Conservation (phyloP, 2,113 vertebrate genomes). For the Neolamprologus ventralis region DNA sequence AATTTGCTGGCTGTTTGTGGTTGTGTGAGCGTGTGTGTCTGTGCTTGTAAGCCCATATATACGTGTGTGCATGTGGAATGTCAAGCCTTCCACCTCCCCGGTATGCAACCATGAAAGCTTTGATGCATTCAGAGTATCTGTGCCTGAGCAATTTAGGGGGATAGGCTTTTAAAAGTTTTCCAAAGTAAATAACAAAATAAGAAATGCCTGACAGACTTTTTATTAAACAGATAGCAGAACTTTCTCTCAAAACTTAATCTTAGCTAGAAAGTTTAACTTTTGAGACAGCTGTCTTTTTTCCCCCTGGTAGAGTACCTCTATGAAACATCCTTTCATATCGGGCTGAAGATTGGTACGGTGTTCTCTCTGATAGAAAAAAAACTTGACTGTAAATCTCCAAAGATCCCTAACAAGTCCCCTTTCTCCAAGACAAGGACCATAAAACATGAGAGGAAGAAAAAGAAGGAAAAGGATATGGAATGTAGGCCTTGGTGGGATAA, state of each 20-base stretch:
- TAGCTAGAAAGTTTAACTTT: conserved; percentile 44
- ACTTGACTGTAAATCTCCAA: conserved; percentile 62
- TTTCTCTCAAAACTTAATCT: conserved; percentile 43
- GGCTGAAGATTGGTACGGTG: conserved; percentile 50
- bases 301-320: conserved; percentile 29
- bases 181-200: conserved; percentile 60
- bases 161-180: conserved; percentile 58
- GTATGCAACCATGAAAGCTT: conserved; percentile 44
- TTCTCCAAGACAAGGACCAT: conserved; percentile 62
- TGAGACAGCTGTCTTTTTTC: conserved; percentile 41
- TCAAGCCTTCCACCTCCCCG: conserved; percentile 21
- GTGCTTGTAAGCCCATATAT: background rate
- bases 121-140: conserved; percentile 58
- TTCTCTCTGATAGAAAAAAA: conserved; percentile 53
- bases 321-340: conserved; percentile 62
- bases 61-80: conserved; percentile 31
- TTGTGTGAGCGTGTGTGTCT: background rate
- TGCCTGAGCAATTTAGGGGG: conserved; percentile 55
- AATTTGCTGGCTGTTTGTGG: conserved; percentile 48
- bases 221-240: conserved; percentile 44
- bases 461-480: conserved; percentile 18
- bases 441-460: conserved; percentile 51
- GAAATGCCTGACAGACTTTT: conserved; percentile 49
- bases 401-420: conserved; percentile 63
- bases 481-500: conserved; percentile 54